These are phyloP conservation scores for Leptinotarsa rubiginosa DNA, from an alignment of 2,888 invertebrate species.

Conservation along the genomic window DNA sequence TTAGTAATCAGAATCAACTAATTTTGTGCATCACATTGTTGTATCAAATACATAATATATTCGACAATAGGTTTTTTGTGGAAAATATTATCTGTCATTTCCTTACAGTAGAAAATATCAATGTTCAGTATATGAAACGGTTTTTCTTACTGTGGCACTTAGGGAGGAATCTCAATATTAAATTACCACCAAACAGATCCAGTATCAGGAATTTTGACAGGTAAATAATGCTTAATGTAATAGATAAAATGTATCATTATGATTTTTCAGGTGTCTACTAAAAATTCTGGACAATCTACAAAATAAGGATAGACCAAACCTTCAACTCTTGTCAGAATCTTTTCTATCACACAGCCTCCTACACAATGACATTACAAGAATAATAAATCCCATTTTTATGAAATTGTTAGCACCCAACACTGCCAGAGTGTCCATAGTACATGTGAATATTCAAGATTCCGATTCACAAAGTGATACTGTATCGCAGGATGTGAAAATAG, in stretches of 20 bases:
- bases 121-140: slow-evolving; percentile 73
- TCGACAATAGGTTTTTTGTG: slow-evolving; percentile 70
- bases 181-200: slow-evolving; percentile 64
- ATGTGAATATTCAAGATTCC: slow-evolving; percentile 74
- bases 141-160: slow-evolving; percentile 82
- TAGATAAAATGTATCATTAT: not conserved
- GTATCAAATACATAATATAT: slow-evolving; percentile 82
- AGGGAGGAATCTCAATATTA: slow-evolving; percentile 75
- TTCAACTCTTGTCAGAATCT: slow-evolving; percentile 76
- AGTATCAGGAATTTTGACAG: slow-evolving; percentile 73
- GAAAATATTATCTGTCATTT: slow-evolving; percentile 76
- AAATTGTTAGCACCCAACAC: slow-evolving; percentile 84
- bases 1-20: slow-evolving; percentile 70
- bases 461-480: slow-evolving; percentile 62
- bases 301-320: slow-evolving; percentile 69
- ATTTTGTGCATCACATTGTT: slow-evolving; percentile 77
- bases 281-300: slow-evolving; percentile 79
- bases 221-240: slow-evolving; percentile 58
- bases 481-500: slow-evolving; percentile 56
- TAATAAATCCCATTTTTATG: slow-evolving; percentile 81
- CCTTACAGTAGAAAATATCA: slow-evolving; percentile 65
- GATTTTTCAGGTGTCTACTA: slow-evolving; percentile 72
- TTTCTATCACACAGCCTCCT: slow-evolving; percentile 82
- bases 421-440: slow-evolving; percentile 83
- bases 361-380: slow-evolving; percentile 80